Evolutionary conservation across 2,113 vertebrate genomes (phyloP).

Genomic region (Syngnathus floridae): DNA sequence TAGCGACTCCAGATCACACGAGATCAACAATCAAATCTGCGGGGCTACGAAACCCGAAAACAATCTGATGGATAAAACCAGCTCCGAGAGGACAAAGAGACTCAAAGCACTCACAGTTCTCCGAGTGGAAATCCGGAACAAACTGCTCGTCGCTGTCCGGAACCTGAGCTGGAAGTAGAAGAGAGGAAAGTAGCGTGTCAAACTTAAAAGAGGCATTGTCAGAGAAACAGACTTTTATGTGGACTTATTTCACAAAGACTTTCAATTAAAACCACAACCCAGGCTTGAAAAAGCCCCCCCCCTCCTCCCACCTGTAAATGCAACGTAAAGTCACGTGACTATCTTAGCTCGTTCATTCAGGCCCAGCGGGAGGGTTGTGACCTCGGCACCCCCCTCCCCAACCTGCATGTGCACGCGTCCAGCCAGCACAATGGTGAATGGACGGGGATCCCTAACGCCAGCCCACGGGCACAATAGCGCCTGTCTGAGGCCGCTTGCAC

Average conservation of each 20-base stretch:
- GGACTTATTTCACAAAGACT: background rate
- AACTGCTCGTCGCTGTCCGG: conserved; percentile 97
- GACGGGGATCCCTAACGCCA: conserved; percentile 3
- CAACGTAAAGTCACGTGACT: background rate
- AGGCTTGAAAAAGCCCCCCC: background rate
- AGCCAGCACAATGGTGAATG: conserved; percentile 9
- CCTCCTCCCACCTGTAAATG: background rate
- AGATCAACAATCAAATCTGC: conserved; percentile 2
- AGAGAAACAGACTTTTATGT: background rate
- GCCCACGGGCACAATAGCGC: conserved; percentile 4
- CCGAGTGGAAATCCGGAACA: conserved; percentile 94
- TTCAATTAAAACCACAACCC: background rate
- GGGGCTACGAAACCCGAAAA: background rate
- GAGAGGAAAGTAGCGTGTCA: conserved; percentile 4
- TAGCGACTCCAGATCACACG: background rate
- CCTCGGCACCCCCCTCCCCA: background rate
- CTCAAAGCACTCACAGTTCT: conserved; percentile 85
- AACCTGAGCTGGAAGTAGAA: conserved; percentile 86
- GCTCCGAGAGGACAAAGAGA: background rate
- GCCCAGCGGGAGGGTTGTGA: background rate
- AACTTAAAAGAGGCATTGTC: background rate
- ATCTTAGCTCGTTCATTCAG: background rate
- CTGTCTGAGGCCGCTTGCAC: conserved; percentile 8
- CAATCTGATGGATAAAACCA: background rate
- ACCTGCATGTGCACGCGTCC: background rate